Evolutionary conservation across 2,888 invertebrate genomes (phyloP).

Genomic region (Spatulosminthurus flaviceps): DNA sequence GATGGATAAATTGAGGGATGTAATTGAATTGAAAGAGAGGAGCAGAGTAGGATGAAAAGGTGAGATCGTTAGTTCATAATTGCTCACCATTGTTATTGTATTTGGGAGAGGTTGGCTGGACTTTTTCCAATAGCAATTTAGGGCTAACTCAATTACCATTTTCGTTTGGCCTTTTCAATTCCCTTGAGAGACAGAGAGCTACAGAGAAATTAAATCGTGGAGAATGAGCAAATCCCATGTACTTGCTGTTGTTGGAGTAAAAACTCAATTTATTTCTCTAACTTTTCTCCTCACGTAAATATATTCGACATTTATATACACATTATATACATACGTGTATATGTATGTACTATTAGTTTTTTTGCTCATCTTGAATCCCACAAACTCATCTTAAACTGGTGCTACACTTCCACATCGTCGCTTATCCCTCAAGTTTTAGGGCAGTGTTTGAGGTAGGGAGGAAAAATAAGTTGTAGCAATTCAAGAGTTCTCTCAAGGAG

Average conservation of each 20-base stretch:
- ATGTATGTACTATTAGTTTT: no score
- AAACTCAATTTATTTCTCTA: conserved; percentile 14
- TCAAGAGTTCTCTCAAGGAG: neutral
- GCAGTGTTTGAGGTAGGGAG: neutral
- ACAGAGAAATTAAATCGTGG: conserved; percentile 27
- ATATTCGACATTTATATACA: no score
- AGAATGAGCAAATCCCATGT: conserved; percentile 9
- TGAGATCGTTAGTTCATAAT: conserved; percentile 11
- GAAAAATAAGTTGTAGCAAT: neutral
- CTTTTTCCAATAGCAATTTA: neutral
- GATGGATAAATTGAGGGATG: no score
- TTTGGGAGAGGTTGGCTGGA: neutral
- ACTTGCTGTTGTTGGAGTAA: neutral
- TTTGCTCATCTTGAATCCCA: no score
- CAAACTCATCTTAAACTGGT: neutral
- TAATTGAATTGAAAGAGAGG: neutral
- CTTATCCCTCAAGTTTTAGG: no score
- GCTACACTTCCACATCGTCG: neutral
- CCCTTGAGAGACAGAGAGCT: conserved; percentile 20
- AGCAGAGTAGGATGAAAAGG: neutral
- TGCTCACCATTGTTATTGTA: neutral
- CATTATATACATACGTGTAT: no score
- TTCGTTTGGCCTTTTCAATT: conserved; percentile 25
- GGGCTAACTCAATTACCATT: conserved; percentile 35
- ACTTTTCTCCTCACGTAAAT: neutral